Base-by-base conservation (phyloP, 2,113 vertebrate species). In the Anguilla japonica region DNA sequence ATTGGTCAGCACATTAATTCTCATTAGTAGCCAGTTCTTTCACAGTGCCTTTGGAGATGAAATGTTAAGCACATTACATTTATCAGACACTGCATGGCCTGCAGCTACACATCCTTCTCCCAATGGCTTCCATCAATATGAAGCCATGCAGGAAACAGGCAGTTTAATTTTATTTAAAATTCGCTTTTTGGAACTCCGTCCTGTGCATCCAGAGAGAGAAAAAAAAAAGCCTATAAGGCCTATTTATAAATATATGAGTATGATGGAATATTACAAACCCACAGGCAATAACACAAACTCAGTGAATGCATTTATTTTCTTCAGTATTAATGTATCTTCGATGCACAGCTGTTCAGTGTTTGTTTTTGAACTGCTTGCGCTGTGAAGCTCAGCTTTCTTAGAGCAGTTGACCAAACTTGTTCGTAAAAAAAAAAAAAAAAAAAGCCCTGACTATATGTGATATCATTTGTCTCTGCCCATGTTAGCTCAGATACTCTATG, bases 1-100 rank as follows among this genome's bases (percentile, higher is more conserved):
- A 75, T 75, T 75, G 71, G 71, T 75, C n/a, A 34, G n/a, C n/a
- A 9, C 71, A 75, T 75, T 75, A 29, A 75, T 75, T 75, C n/a
- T 75, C 71, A 75, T 75, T 75, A 75, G 71, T 6, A 26, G 71
- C 6, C 71, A 34, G 71, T 9, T 34, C 71, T 9, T 34, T 34
- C 71, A 34, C 71, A 29, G 71, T 29, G 26, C 71, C 71, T 29
- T n/a, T 1, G 34, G 71, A 75, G n/a, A n/a, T 75, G 71, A 75
- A 75, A 75, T 34, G 26, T n/a, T 29, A 34, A 75, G 71, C 71
- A 26, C 71, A 34, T 75, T 75, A 75, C 34, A 13, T 29, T 75
- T n/a, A 26, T 29, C 71, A 5, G 71, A 29, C 7, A n/a, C 29
- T 26, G n/a, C n/a, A n/a, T 34, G n/a, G n/a, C 26, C 71, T 26